Base-by-base conservation (phyloP, 2,113 vertebrate species). In the Calypte anna region DNA sequence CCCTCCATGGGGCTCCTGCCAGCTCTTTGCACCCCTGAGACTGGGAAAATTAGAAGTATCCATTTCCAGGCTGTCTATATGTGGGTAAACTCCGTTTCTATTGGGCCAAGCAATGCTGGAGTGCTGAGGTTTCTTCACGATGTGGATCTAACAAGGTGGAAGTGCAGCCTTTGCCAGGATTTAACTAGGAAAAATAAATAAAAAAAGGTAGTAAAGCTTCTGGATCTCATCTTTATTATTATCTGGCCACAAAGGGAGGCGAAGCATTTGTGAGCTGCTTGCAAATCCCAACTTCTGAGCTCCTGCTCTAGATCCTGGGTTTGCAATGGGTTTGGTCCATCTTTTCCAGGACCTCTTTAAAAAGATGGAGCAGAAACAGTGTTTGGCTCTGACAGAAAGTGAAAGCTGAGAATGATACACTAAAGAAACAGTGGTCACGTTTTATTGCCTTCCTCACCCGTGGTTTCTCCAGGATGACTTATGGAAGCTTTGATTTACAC, bases 401-500 rank as follows among this genome's bases (percentile, higher is more conserved):
- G 51, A 88, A 88, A 86, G 72, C 72, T 2, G 28, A 84, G 82
- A 92, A 87, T 24, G 70, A 92, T 63, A 74, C 57, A 44, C 36
- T 83, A 83, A 93, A 91, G 64, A 78, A 95, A 61, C 28, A 79
- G 63, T 48, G 17, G 53, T 82, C 87, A 68, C 64, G 23, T 83
- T 94, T 96, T 94, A 91, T 78, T 91, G 85, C 79, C 48, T 91
- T 81, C 18, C 36, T 93, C 74, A 46, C 51, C 31, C 67, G 18
- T 63, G 59, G 48, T 83, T 95, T 86, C 90, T 86, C 57, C n/a
- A 68, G 10, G 28, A 70, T 93, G 93, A 95, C 76, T 95, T 93
- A 91, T 43, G 90, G 90, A 88, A 90, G 85, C 94, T 96, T 86
- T 96, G 91, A 96, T 94, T 97, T 96, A 96, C 3, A 0, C 64